These are phyloP conservation scores for Drosophila atripex DNA, from an alignment of 2,888 invertebrate genomes.

Conservation along the genomic window DNA sequence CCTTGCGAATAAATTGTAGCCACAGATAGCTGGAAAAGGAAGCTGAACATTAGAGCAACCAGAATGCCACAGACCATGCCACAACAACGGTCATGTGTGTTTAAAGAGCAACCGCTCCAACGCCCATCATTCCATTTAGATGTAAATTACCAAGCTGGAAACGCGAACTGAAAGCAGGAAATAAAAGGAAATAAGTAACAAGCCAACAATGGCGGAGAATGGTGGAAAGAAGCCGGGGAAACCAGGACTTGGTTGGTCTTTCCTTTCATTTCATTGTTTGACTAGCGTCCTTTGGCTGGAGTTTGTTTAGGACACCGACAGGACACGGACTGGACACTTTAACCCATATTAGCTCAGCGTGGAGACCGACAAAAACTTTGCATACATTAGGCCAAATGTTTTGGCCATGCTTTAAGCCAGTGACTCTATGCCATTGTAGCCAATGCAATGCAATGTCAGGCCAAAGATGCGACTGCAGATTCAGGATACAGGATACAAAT, in stretches of 20 bases:
- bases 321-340: conserved; percentile 40
- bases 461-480: conserved; percentile 12
- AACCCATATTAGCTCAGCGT: conserved; percentile 42
- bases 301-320: conserved; percentile 59
- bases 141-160: conserved; percentile 51
- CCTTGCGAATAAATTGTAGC: conserved; percentile 14
- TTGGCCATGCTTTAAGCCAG: conserved; percentile 27
- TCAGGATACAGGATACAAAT: conserved; percentile 7
- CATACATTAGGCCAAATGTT: conserved; percentile 24
- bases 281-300: conserved; percentile 14
- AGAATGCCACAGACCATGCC: conserved; percentile 3
- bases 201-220: conserved; percentile 24
- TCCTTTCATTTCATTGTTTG: conserved; percentile 20
- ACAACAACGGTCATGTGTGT: conserved; percentile 30
- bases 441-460: conserved; percentile 24
- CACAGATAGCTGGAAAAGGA: conserved; percentile 25
- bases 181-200: conserved; percentile 57
- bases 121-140: conserved; percentile 52
- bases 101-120: conserved; percentile 39
- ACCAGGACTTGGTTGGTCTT: conserved; percentile 4
- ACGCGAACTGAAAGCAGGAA: conserved; percentile 48
- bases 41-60: conserved; percentile 13
- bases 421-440: conserved; percentile 3
- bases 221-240: neutral
- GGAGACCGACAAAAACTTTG: conserved; percentile 20